A percentile compares a stretch with the other conserved stretches of the same genome.
These are phyloP conservation scores for Axinella damicornis DNA, from an alignment of 37 sponge, comb jelly and placozoan species.

Conservation along the genomic window DNA sequence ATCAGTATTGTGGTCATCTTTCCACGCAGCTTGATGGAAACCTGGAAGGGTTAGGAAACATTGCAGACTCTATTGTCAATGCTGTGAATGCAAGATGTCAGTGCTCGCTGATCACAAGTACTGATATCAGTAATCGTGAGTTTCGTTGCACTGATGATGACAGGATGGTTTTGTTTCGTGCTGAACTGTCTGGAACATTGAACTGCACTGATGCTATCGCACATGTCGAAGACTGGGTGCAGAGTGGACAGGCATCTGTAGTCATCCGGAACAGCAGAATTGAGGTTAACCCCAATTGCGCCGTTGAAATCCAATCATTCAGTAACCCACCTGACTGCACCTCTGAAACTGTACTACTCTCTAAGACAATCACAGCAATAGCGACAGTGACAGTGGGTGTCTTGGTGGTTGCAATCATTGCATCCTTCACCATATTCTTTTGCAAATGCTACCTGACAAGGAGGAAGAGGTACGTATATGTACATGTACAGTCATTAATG, in stretches of 20 bases:
- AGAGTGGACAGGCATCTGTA: not conserved
- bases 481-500: no score
- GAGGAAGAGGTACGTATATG: no score
- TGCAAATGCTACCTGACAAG: no score
- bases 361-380: no score
- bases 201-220: not conserved
- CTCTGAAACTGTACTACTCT: no score
- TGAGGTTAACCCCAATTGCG: not conserved
- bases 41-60: not conserved
- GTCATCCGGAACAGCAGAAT: not conserved
- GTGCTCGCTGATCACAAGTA: not conserved
- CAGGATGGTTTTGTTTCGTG: conserved; percentile 1
- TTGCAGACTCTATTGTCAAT: not conserved
- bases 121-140: not conserved
- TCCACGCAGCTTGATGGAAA: not conserved
- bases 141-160: not conserved
- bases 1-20: no score
- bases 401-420: no score
- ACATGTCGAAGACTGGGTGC: not conserved
- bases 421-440: no score
- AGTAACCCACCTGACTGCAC: no score
- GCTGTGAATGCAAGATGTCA: not conserved
- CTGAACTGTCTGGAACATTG: not conserved
- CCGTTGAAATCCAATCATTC: not conserved
- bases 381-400: no score